Base-by-base conservation (phyloP, 2,888 invertebrate species). In the Phengaris arion region DNA sequence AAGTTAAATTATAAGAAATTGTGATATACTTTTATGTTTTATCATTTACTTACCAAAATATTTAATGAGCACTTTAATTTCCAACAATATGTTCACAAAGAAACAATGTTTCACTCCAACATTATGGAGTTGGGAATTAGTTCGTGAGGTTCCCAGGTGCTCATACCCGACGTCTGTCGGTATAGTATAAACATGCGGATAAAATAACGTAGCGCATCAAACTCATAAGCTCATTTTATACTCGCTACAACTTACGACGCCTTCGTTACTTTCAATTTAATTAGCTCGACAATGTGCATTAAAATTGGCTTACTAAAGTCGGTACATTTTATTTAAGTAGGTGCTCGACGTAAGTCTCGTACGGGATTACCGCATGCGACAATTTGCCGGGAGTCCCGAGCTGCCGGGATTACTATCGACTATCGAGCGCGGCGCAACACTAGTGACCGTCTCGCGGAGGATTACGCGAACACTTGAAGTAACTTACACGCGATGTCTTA, bases 341-440 rank as follows among this genome's bases (percentile, higher is more conserved):
- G 64, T 64, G 64, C 64, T 64, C 64, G 69, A 48, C 69, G 69
- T 69, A 69, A 69, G 69, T 46, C 69, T 46, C 15, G 48, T 46
- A 2, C 45, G 68, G 48, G 68, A 68, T 68, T 68, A 68, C 68
- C 68, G 48, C 68, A 64, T 64, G 68, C 15, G 68, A 68, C 68
- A 68, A 68, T 68, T 68, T 68, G 48, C 68, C 64, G 35, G 64
- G 45, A 45, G 35, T 64, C 45, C 64, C 64, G 35, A 35, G 45
- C 35, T 64, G 64, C 64, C 64, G 64, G 64, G 64, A 64, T 64
- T 64, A 10, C 35, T 64, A 64, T 64, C 64, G 64, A 64, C 35
- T 64, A 64, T 64, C 64, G 64, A 64, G 35, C 22, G 59, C 35
- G 15, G 55, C 55, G 64, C 35, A 35, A 64, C 35, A 64, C 64